phyloP scores from a whole-genome alignment of 2,113 vertebrate genomes.

The Oreotrochilus melanogaster region DNA sequence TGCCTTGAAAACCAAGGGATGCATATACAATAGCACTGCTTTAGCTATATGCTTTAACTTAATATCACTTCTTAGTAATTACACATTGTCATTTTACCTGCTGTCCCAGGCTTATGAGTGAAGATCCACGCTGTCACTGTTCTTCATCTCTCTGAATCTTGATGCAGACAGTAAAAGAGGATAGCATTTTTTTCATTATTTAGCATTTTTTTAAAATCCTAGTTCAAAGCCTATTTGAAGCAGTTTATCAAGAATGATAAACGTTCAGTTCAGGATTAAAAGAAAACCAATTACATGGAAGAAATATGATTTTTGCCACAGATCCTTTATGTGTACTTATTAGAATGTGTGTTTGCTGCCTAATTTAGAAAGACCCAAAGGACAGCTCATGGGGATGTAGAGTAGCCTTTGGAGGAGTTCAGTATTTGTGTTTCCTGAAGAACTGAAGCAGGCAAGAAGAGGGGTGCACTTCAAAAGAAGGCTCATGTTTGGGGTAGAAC shows the following conservation, averaged over 20 bases:
- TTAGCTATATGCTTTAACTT: conserved; percentile 76
- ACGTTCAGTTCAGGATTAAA: conserved; percentile 73
- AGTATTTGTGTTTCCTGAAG: neutral
- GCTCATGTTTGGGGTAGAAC: neutral
- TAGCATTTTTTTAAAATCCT: conserved; percentile 35
- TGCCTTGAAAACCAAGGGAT: conserved; percentile 71
- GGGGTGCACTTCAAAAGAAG: neutral
- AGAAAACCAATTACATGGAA: conserved; percentile 75
- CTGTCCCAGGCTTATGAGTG: conserved; percentile 78
- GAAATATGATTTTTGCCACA: conserved; percentile 73
- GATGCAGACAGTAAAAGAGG: conserved; percentile 75
- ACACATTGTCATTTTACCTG: conserved; percentile 74
- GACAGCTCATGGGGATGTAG: conserved; percentile 33
- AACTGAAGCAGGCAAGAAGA: neutral
- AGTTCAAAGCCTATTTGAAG: conserved; percentile 76
- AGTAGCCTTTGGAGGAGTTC: conserved; percentile 31
- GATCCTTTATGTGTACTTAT: conserved; percentile 65
- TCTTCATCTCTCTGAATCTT: conserved; percentile 70
- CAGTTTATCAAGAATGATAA: conserved; percentile 70
- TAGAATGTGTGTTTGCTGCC: conserved; percentile 66
- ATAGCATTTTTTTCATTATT: conserved; percentile 74
- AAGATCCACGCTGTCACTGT: conserved; percentile 59
- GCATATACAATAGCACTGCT: conserved; percentile 59
- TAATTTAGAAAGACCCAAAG: conserved; percentile 73
- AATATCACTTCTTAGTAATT: conserved; percentile 74